Base-by-base conservation (phyloP, 2,888 invertebrate genomes). In the Lasioglossum lativentre region DNA sequence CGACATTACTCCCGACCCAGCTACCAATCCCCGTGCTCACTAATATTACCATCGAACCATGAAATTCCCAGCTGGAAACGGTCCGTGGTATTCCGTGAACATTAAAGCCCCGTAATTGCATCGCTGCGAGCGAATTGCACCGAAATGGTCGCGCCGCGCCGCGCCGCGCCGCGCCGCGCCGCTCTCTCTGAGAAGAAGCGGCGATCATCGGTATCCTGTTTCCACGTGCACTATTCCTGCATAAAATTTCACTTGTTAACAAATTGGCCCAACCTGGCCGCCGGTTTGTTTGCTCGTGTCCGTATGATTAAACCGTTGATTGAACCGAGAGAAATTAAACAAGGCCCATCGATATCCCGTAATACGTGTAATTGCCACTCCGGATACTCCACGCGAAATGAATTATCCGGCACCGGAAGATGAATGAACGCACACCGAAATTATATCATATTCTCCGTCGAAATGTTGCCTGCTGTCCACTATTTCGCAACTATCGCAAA, bases 51-150 rank as follows among this genome's bases (percentile, higher is more conserved):
- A 88, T 87, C 90, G 90, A 91, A 91, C 92, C 90, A 90, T 93
- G 93, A 94, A 93, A 92, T 94, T 93, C 90, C 88, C 93, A 91
- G 88, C 90, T 91, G 91, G 90, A 92, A 92, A 91, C 90, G 90
- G 90, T 89, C 86, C 88, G 85, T 89, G 85, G 90, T 91, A 92
- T 92, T 93, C 91, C 89, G 89, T 86, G 92, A 91, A 91, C 93
- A 93, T 93, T 93, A 92, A 92, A 92, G 92, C 90, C 80, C 84
- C 84, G 92, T 94, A 93, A 94, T 94, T 94, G 93, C 93, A 93
- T 92, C 91, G 92, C 90, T 91, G 90, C 92, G 88, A 92, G 91
- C 89, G 90, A 92, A 92, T 90, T 91, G 90, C 90, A 89, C 86
- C 88, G 85, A 68, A 89, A 91, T 78, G 79, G 79, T 80, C 86